Evolutionary conservation across 2,113 vertebrate species (phyloP), one percentile per base, ranked within the genome.

Genomic region (Percina caprodes): DNA sequence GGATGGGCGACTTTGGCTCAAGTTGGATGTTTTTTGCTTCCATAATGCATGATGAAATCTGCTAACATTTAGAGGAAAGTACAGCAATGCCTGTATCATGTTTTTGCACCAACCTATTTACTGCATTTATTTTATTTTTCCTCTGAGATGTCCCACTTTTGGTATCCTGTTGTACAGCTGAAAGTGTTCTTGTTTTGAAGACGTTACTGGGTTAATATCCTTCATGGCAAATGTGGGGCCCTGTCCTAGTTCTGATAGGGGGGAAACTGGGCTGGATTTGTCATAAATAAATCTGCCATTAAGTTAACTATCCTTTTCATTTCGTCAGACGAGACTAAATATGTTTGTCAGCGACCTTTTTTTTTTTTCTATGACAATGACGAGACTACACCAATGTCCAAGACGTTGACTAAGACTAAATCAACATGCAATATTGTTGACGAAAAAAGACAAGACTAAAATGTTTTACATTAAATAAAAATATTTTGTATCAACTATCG

Each of bases 131-230:
- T 80, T 55, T 56, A 14, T 56, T 21, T 58, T 60, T 74, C 55
- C 54, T 66, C 21, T 6, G 9, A 0, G 21, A 45, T 58, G 63
- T 24, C 77, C 77, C 80, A 88, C 62, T 86, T 87, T 70, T 15
- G 8, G 6, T 16, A 6, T 58, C n/a, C 0, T 16, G 70, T 42
- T 63, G 3, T n/a, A 12, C n/a, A 35, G 51, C 61, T 30, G 61
- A 66, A 62, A 68, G 23, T 18, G 24, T 65, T 72, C 56, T 58
- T 30, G 26, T 19, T 86, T 63, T 62, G 21, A 48, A 67, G 60
- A 84, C 16, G 1, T 46, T 81, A 55, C 10, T 65, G 49, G 69
- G 69, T 81, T 78, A 55, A 69, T 81, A 76, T 66, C 24, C 1
- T 10, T 54, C 46, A 69, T 56, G 2, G 16, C 24, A 35, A 42